These are phyloP conservation scores for Nothocercus julius DNA, from an alignment of 2,113 vertebrate genomes.

Conservation along the genomic window DNA sequence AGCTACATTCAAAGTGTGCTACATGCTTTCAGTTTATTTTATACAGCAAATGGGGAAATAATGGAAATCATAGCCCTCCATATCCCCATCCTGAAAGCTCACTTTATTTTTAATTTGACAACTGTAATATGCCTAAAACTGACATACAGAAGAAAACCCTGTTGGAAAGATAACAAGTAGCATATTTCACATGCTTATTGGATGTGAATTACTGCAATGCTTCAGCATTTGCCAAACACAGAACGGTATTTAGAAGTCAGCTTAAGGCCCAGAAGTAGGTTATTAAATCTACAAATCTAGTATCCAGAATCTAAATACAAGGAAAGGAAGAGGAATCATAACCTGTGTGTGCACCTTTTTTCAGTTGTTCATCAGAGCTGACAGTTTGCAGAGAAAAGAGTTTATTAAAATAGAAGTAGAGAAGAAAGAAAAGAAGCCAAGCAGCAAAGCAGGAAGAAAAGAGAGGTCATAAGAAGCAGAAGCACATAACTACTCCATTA, in stretches of 20 bases:
- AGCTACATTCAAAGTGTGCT: conserved; percentile 5
- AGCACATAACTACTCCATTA: not conserved
- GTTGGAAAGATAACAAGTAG: conserved; percentile 37
- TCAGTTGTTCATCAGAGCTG: not conserved
- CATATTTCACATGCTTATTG: conserved; percentile 32
- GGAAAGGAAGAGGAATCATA: not conserved
- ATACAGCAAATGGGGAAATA: not conserved
- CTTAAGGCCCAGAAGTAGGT: not conserved
- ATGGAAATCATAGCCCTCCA: conserved; percentile 18
- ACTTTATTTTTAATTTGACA: conserved; percentile 39
- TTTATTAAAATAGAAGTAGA: not conserved
- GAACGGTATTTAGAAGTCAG: not conserved
- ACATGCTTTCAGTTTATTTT: conserved; percentile 33
- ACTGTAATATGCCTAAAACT: conserved; percentile 10
- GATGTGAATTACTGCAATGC: conserved; percentile 40
- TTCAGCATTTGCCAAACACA: conserved; percentile 24
- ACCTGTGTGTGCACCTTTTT: not conserved
- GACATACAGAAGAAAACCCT: conserved; percentile 48
- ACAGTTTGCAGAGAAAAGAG: not conserved
- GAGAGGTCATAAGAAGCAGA: not conserved
- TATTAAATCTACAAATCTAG: conserved; percentile 18
- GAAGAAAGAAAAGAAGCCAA: not conserved
- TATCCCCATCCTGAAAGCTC: not conserved
- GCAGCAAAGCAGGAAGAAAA: not conserved
- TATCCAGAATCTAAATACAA: conserved; percentile 14